These are phyloP conservation scores for Athene cunicularia DNA, from an alignment of 2,113 vertebrate species.

Conservation along the genomic window DNA sequence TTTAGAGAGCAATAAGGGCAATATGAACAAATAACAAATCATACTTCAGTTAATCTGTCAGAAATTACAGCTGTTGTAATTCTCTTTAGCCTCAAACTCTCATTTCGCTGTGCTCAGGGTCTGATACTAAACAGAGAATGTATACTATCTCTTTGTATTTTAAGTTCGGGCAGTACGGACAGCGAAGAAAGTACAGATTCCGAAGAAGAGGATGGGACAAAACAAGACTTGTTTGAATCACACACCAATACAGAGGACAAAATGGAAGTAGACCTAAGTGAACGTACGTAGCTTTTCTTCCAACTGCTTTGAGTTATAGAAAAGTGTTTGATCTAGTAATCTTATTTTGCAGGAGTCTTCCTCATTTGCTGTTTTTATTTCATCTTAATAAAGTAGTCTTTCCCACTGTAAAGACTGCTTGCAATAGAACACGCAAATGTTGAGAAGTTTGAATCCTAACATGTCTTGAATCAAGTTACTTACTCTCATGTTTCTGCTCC, in stretches of 20 bases:
- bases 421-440: neutral
- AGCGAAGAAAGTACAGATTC: constrained; percentile 98
- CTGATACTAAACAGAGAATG: neutral
- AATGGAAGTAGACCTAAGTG: constrained; percentile 94
- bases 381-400: neutral
- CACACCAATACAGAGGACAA: constrained; percentile 85
- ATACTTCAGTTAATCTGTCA: neutral
- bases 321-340: neutral
- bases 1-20: neutral
- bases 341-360: neutral
- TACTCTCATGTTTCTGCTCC: neutral
- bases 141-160: constrained; percentile 24
- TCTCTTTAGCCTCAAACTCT: neutral
- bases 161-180: constrained; percentile 96
- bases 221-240: constrained; percentile 88
- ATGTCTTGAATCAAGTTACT: neutral
- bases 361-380: neutral
- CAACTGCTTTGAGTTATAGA: neutral
- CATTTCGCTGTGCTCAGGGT: neutral
- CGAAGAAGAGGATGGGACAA: constrained; percentile 92
- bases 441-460: neutral
- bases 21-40: neutral
- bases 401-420: neutral
- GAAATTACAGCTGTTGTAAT: neutral
- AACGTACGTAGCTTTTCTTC: constrained; percentile 64